Evolutionary conservation across 2,113 vertebrate species (phyloP), one percentile per base, ranked within the genome.

Genomic region (Stegostoma tigrinum): DNA sequence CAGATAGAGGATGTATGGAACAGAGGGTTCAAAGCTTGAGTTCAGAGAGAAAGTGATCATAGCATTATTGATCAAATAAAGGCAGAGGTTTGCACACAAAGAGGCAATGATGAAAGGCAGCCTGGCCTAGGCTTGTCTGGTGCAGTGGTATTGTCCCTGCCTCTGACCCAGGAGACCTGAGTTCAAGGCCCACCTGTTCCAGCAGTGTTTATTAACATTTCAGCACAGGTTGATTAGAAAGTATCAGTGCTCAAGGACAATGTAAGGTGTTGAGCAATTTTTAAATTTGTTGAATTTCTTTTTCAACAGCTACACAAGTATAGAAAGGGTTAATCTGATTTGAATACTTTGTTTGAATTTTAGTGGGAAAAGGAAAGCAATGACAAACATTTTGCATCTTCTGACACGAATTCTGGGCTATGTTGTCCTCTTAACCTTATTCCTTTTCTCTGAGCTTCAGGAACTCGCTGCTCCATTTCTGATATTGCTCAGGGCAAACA

Each of bases 401-500:
- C 96, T 96, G 90, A 89, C 42, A 96, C 95, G 95, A 75, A 96
- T 96, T 67, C 55, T 75, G 64, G 48, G 96, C 89, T 0, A 95
- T 97, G 97, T 98, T 97, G 97, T 97, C 97, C 97, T 97, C 97
- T 97, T 96, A 96, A 87, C 97, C 97, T 97, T 98, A 98, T 98
- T 98, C 98, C 98, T 97, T 95, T 23, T 89, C 97, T 97, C 98
- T 97, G 97, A 98, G 97, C 97, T 97, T 97, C 97, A 97, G 98
- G 97, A 98, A 97, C 96, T 96, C 0, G 97, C 96, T 97, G 97
- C 97, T 98, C 97, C 97, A 97, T 96, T 97, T 95, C 98, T 98
- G 98, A 98, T 98, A 98, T 98, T 98, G 98, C 98, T 98, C 97
- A 97, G 97, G 98, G 98, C 98, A 95, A 97, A 97, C 96, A 97